These are phyloP conservation scores for Pavo muticus DNA, from an alignment of 2,113 vertebrate genomes.

Conservation along the genomic window DNA sequence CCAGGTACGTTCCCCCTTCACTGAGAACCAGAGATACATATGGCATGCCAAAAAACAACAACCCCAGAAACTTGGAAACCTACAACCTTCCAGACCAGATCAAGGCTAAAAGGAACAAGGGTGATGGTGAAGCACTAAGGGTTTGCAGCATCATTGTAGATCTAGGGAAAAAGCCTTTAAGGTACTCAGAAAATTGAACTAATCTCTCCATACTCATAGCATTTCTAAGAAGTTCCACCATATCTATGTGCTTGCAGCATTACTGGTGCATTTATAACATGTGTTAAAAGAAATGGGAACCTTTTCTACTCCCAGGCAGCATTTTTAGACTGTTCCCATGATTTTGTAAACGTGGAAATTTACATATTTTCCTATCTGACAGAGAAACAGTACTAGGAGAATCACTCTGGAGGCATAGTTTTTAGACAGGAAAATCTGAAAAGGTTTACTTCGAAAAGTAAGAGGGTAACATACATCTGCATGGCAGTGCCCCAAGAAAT, in stretches of 20 bases:
- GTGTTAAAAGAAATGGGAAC: background rate
- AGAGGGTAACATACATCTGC: background rate
- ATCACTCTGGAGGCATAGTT: background rate
- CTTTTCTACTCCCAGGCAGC: background rate
- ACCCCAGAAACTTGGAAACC: background rate
- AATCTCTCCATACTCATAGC: background rate
- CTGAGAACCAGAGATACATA: background rate
- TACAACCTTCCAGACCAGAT: background rate
- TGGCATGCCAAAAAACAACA: accelerated
- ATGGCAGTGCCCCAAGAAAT: background rate
- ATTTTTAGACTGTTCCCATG: background rate
- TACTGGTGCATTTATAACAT: background rate
- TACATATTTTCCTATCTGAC: background rate
- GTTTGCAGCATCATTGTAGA: background rate
- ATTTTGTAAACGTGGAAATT: background rate
- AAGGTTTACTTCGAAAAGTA: background rate
- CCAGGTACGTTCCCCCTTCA: background rate
- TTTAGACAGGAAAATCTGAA: background rate
- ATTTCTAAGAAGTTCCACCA: background rate
- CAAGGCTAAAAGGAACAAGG: background rate
- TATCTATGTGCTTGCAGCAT: background rate
- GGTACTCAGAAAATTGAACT: background rate
- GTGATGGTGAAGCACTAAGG: background rate
- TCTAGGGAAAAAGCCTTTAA: background rate
- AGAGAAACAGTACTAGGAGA: background rate